Base-by-base conservation (phyloP, 2,113 vertebrate species). In the Patagioenas fasciata region DNA sequence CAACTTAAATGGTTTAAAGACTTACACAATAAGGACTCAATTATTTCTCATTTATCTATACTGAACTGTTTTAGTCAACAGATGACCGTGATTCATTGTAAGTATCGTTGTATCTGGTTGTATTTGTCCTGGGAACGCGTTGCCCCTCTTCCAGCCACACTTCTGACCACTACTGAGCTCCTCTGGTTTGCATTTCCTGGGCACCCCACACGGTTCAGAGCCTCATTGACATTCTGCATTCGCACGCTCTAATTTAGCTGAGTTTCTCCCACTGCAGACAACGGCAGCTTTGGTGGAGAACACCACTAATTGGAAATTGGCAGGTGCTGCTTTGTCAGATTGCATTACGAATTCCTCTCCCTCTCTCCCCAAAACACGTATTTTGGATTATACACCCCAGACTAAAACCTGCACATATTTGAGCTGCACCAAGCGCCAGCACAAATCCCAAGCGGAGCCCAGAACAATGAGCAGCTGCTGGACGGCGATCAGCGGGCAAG, bases 171-270 rank as follows among this genome's bases (percentile, higher is more conserved):
- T 50, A 78, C 29, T 85, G 81, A 93, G 91, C 80, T 78, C 60
- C 42, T 79, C 57, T 48, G 40, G 1, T 88, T 93, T 92, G 80
- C 56, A 84, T 90, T 93, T 94, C 60, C 84, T 21, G 69, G 70
- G 40, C 70, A 85, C 34, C 74, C 77, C 79, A 72, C 87, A 89
- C 40, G 89, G 81, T 88, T 82, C 84, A 85, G 87, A 89, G 58
- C 40, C 53, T 82, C 79, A 88, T 40, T 94, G 73, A 93, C 87
- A 89, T 93, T 95, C 91, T 69, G 36, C n/a, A 47, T 89, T 95
- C 74, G 42, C 82, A 69, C 14, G 29, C 85, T 91, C 66, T 82
- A 69, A 91, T 84, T 89, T 80, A 71, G 77, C 34, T 73, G 65
- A 94, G 51, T 94, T 94, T 79, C 74, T 94, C 58, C 66, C 21